Evolutionary conservation across 2,797 vertebrate species (phyloP), one percentile per base, ranked within the genome.

Genomic region (Dipus sagitta): DNA sequence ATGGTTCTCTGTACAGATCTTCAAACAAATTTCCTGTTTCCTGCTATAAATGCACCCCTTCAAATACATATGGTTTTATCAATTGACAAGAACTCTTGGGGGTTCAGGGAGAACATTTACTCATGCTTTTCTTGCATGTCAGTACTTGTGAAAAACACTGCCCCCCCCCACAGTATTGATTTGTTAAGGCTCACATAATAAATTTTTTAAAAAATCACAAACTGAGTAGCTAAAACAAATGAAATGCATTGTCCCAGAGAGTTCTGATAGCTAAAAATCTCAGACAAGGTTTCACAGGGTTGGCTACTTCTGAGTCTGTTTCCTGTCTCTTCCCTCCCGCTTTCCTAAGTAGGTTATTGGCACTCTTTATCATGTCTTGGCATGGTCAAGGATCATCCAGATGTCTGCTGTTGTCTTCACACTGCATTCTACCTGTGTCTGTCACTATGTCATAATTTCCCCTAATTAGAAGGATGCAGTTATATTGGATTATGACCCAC

Each of bases 1-100:
- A 87, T 4, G 23, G 24, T 6, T 75, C 32, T 92, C 58, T 28
- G 60, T 42, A 65, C 3, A 88, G 12, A 95, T 60, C 88, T 96
- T 90, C 86, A 93, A 76, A 21, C 4, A 13, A 38, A 21, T 0
- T 67, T 72, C 32, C 64, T 64, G 14, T 75, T 65, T 85, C 32
- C 26, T 26, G 64, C 20, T 42, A 13, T 32, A 3, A 13, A 54
- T 81, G 34, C 6, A 76, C 12, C 9, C 6, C 3, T 54, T 86
- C 70, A 86, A 76, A 86, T 58, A 12, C 67, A 28, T 24, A 18
- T 21, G 1, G 6, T 60, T 82, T 54, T 14, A 60, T 65, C 7
- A 64, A 23, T 14, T 64, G 64, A 77, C 26, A 94, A 86, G 6
- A 72, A 88, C 68, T 32, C 5, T 77, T 70, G 68, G 54, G 82